Percentiles rank a stretch among this genome's conserved stretches.
These are phyloP conservation scores for Salvator merianae DNA, from an alignment of 2,113 vertebrate species.

Conservation along the genomic window DNA sequence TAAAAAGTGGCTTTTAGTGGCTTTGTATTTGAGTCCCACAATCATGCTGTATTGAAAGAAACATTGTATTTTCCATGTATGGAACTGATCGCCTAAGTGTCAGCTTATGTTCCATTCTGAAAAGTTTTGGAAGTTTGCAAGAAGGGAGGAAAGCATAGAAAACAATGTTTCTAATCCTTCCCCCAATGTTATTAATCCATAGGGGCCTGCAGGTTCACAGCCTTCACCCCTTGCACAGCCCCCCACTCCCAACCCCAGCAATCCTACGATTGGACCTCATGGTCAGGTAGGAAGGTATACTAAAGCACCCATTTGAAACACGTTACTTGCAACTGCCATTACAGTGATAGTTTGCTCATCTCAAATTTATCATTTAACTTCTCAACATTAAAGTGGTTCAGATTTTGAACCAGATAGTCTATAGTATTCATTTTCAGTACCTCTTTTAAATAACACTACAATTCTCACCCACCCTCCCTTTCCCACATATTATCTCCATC, in stretches of 20 bases:
- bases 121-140: conserved; percentile 2
- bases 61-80: background rate
- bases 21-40: background rate
- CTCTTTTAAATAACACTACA: conserved; percentile 17
- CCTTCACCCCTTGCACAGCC: conserved; percentile 31
- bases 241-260: conserved; percentile 46
- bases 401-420: conserved; percentile 36
- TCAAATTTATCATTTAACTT: conserved; percentile 24
- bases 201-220: conserved; percentile 34
- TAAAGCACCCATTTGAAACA: background rate
- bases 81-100: background rate
- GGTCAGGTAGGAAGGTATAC: conserved; percentile 26
- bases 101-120: background rate
- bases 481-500: conserved; percentile 14
- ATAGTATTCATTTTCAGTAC: conserved; percentile 26
- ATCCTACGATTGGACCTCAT: conserved; percentile 39
- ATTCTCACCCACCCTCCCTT: background rate
- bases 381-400: conserved; percentile 8
- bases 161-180: conserved; percentile 42
- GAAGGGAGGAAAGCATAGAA: conserved; percentile 5
- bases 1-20: background rate
- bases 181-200: background rate
- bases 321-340: conserved; percentile 4
- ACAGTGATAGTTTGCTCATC: conserved; percentile 20
- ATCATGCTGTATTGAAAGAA: background rate